Percentiles rank a stretch among this genome's conserved stretches.
These are phyloP conservation scores for Hirtodrosophila confusa DNA, from an alignment of 2,888 invertebrate species.

Conservation along the genomic window DNA sequence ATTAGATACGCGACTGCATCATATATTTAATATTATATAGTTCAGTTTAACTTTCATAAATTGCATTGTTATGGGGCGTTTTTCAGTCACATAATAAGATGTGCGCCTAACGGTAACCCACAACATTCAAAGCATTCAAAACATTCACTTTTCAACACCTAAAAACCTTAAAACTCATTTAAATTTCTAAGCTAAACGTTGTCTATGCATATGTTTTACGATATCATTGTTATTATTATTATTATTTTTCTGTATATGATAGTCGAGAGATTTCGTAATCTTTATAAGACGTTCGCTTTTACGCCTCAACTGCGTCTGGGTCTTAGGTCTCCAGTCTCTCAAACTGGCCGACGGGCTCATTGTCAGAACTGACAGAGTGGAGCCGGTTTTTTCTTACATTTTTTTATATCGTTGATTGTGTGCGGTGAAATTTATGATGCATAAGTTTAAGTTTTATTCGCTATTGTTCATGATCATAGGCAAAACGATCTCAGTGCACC, in stretches of 20 bases:
- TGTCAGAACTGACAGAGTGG: slow-evolving; percentile 59
- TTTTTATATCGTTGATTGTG: slow-evolving; percentile 7
- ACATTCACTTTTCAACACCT: slow-evolving; percentile 64
- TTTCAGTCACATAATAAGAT: slow-evolving; percentile 3
- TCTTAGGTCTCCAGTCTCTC: slow-evolving; percentile 7
- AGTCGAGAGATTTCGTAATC: slow-evolving; percentile 53
- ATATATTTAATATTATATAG: slow-evolving; percentile 31
- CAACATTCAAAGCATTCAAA: slow-evolving; percentile 37
- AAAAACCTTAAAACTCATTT: slow-evolving; percentile 35
- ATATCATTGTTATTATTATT: slow-evolving; percentile 39
- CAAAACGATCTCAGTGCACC: slow-evolving; percentile 31
- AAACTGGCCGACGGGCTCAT: slow-evolving; percentile 46
- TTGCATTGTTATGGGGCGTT: slow-evolving; percentile 52
- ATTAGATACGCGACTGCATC: slow-evolving; percentile 47
- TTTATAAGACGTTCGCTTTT: slow-evolving; percentile 34
- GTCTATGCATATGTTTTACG: slow-evolving; percentile 27
- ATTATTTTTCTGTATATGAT: slow-evolving; percentile 14
- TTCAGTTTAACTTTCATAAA: slow-evolving; percentile 56
- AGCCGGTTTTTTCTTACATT: slow-evolving; percentile 25
- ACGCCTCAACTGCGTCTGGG: slow-evolving; percentile 28
- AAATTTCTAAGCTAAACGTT: slow-evolving; percentile 30
- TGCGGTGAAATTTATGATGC: slow-evolving; percentile 70
- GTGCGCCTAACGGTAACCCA: slow-evolving; percentile 43
- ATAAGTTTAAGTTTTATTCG: slow-evolving; percentile 46
- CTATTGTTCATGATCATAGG: slow-evolving; percentile 50